Evolutionary conservation across 2,113 vertebrate species (phyloP).

Genomic region (Cinclus mexicanus): DNA sequence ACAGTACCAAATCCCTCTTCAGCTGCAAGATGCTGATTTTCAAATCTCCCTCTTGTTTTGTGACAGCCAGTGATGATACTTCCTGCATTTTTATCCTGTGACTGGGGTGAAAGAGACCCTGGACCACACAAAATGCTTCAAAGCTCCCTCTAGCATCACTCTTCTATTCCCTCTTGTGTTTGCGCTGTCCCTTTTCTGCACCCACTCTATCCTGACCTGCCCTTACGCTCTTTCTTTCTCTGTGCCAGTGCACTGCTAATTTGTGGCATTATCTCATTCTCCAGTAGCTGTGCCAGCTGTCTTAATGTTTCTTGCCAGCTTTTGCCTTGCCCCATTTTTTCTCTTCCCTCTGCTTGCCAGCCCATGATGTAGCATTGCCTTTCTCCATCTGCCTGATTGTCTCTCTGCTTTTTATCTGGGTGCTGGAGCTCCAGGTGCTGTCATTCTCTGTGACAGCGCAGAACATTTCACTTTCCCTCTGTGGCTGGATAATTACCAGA

Average conservation of each 20-base stretch:
- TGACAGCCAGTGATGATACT: background rate
- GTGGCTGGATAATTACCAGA: constrained; percentile 58
- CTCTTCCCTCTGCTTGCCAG: background rate
- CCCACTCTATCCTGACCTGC: background rate
- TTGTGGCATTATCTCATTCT: constrained; percentile 36
- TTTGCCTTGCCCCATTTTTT: background rate
- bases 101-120: background rate
- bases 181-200: background rate
- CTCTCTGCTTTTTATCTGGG: constrained; percentile 41
- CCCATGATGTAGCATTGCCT: constrained; percentile 26
- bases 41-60: background rate
- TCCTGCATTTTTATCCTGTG: background rate
- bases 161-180: background rate
- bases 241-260: constrained; percentile 21
- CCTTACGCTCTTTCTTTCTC: background rate
- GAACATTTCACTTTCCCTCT: constrained; percentile 52
- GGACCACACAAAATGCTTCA: background rate
- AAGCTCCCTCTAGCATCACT: background rate
- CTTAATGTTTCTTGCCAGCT: constrained; percentile 25
- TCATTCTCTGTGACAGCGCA: constrained; percentile 44
- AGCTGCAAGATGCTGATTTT: background rate
- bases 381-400: constrained; percentile 54
- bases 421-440: constrained; percentile 56
- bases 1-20: background rate
- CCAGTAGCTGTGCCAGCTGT: background rate